phyloP scores from a whole-genome alignment of 2,888 invertebrate species.

The Busseola fusca region DNA sequence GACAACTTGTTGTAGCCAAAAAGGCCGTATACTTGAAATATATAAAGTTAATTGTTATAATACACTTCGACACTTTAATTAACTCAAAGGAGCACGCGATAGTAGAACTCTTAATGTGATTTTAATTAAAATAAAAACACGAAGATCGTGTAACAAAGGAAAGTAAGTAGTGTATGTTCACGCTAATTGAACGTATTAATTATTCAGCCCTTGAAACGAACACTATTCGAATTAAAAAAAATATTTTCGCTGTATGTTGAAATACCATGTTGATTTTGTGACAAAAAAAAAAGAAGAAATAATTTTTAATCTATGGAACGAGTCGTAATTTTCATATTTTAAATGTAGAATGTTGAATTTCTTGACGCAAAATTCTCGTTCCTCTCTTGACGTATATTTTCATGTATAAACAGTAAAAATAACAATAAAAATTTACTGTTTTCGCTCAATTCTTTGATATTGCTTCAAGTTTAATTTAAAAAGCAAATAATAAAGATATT shows the following conservation, averaged over 20 bases:
- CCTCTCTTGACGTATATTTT: slow-evolving; percentile 3
- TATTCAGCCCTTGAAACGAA: slow-evolving; percentile 38
- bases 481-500: slow-evolving; percentile 36
- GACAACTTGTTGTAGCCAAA: slow-evolving; percentile 20
- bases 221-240: slow-evolving; percentile 9
- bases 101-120: slow-evolving; percentile 40
- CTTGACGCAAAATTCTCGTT: neutral
- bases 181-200: slow-evolving; percentile 42
- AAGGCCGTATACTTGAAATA: slow-evolving; percentile 24
- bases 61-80: slow-evolving; percentile 44
- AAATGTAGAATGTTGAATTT: slow-evolving; percentile 15
- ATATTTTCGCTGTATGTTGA: slow-evolving; percentile 12
- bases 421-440: slow-evolving; percentile 35
- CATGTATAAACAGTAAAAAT: slow-evolving; percentile 15
- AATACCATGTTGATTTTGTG: slow-evolving; percentile 5
- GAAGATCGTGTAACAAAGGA: slow-evolving; percentile 50
- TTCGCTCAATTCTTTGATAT: neutral
- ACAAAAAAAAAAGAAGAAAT: neutral
- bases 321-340: slow-evolving; percentile 11
- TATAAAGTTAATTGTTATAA: slow-evolving; percentile 36
- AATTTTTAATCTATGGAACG: neutral
- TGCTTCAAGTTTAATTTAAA: neutral
- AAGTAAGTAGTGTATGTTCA: slow-evolving; percentile 35
- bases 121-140: slow-evolving; percentile 51
- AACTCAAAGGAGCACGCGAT: slow-evolving; percentile 52